These are phyloP conservation scores for Listronotus oregonensis DNA, from an alignment of 1,140 invertebrate species.

Conservation along the genomic window DNA sequence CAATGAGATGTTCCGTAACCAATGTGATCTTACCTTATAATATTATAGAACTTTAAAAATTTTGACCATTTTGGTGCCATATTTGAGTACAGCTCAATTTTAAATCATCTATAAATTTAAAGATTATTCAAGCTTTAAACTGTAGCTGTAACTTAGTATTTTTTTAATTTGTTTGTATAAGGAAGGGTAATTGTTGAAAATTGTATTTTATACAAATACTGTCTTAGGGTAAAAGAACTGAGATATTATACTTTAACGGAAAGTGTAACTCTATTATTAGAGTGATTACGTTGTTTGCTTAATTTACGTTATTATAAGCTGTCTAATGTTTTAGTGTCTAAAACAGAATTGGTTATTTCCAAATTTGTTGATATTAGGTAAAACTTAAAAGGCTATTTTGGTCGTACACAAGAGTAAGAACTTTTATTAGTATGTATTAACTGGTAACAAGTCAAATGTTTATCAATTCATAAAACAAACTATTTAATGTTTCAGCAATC, in stretches of 20 bases:
- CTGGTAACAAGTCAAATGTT: too few relatives aligned
- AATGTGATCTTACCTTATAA: conserved; percentile 47
- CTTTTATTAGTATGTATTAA: too few relatives aligned
- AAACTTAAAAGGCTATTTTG: too few relatives aligned
- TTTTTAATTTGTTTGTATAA: conserved; percentile 47
- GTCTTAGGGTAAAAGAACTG: conserved; percentile 43
- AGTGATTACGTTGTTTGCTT: conserved; percentile 28
- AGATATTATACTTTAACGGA: conserved; percentile 47
- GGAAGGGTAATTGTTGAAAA: conserved; percentile 47
- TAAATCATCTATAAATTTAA: conserved; percentile 51
- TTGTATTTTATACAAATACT: conserved; percentile 34
- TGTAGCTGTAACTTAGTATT: conserved; percentile 48
- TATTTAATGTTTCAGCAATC: too few relatives aligned
- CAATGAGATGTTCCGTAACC: conserved; percentile 55
- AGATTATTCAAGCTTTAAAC: conserved; percentile 53
- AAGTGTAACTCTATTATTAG: conserved; percentile 43
- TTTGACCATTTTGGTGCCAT: conserved; percentile 57
- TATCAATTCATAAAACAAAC: too few relatives aligned
- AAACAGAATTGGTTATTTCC: too few relatives aligned
- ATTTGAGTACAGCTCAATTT: conserved; percentile 58
- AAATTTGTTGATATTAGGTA: too few relatives aligned
- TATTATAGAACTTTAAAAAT: conserved; percentile 37
- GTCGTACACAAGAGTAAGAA: too few relatives aligned
- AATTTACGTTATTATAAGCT: conserved; percentile 13
- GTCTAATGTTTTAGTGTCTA: neutral